These are phyloP conservation scores for Thymelicus lineola DNA, from an alignment of 2,888 invertebrate genomes.

Conservation along the genomic window DNA sequence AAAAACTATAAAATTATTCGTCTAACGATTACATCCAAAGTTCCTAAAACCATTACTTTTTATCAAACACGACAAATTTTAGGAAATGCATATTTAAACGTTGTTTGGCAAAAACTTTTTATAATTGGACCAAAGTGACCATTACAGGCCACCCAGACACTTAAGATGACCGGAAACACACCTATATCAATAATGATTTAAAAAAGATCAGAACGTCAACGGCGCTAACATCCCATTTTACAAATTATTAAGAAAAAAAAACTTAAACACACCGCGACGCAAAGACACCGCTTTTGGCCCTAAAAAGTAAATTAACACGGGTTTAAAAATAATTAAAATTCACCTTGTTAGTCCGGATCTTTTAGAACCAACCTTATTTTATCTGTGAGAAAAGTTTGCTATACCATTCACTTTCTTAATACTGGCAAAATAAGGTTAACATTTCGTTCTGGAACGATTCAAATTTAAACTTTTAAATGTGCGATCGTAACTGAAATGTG, in stretches of 20 bases:
- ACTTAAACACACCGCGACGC: slow-evolving; percentile 62
- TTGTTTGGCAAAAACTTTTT: slow-evolving; percentile 28
- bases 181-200: slow-evolving; percentile 72
- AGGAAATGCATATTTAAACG: slow-evolving; percentile 30
- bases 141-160: slow-evolving; percentile 30
- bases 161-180: slow-evolving; percentile 64
- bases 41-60: slow-evolving; percentile 27
- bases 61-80: slow-evolving; percentile 13
- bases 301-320: slow-evolving; percentile 80
- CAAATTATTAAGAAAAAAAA: slow-evolving; percentile 78
- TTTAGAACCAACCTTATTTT: slow-evolving; percentile 24
- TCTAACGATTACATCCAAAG: slow-evolving; percentile 11
- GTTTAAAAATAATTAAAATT: slow-evolving; percentile 80
- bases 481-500: slow-evolving; percentile 54
- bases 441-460: neutral
- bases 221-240: slow-evolving; percentile 82
- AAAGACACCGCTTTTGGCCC: slow-evolving; percentile 66
- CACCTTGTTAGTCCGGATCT: slow-evolving; percentile 74
- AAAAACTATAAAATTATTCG: neutral
- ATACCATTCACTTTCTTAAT: slow-evolving; percentile 3
- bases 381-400: slow-evolving; percentile 7
- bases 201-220: slow-evolving; percentile 63
- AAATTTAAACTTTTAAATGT: neutral
- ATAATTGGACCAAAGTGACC: slow-evolving; percentile 33
- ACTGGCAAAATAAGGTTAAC: neutral